phyloP scores from a whole-genome alignment of 2,113 vertebrate genomes.

The Chauna torquata region DNA sequence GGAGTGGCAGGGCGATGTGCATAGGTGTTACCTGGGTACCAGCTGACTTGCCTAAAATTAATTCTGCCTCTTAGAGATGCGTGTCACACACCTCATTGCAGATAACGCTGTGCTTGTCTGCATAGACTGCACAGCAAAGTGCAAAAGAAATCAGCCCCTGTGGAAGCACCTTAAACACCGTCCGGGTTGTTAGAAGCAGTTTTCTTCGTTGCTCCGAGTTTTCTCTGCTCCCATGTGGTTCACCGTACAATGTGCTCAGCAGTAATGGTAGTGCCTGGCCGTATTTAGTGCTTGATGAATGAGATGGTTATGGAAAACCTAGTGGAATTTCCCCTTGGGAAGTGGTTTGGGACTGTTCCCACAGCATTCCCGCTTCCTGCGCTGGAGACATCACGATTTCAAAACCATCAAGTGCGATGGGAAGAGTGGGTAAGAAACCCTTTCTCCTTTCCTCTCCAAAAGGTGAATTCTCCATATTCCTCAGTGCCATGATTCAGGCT shows the following conservation, averaged over 20 bases:
- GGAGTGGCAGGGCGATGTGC: background rate
- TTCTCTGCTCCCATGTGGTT: background rate
- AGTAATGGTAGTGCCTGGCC: background rate
- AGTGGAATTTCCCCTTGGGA: background rate
- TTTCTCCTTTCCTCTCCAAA: background rate
- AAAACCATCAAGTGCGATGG: background rate
- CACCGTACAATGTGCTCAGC: background rate
- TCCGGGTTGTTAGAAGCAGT: background rate
- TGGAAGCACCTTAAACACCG: accelerated
- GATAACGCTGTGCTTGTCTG: background rate
- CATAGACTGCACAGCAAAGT: accelerated
- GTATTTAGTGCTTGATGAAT: background rate
- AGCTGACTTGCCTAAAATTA: accelerated
- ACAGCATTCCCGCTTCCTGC: accelerated
- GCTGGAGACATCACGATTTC: accelerated
- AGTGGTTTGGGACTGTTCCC: background rate
- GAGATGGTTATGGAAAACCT: background rate
- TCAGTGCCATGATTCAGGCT: accelerated
- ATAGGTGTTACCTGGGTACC: background rate
- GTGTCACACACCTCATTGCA: background rate
- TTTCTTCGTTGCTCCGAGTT: background rate
- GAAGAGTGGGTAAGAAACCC: background rate
- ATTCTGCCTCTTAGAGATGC: accelerated
- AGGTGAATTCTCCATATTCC: background rate
- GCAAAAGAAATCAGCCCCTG: accelerated